phyloP scores from a whole-genome alignment of 64 coral and sea anemone species.

The Actinia equina region DNA sequence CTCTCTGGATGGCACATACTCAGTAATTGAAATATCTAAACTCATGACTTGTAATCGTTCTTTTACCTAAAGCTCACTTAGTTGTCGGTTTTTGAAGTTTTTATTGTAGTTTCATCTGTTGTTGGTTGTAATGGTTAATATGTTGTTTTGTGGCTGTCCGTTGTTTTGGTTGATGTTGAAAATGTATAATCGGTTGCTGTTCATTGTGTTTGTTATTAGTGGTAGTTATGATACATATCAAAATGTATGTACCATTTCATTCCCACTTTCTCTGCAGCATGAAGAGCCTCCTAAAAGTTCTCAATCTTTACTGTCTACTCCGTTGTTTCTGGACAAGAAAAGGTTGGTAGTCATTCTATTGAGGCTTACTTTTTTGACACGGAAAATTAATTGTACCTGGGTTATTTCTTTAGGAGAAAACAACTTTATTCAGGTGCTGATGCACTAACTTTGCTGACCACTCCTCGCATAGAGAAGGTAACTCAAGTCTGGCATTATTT shows the following conservation, averaged over 20 bases:
- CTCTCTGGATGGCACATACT: no score
- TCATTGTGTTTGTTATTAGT: no score
- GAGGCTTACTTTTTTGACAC: not conserved
- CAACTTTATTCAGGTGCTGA: slow-evolving; percentile 91
- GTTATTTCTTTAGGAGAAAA: slow-evolving; percentile 36
- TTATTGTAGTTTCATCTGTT: no score
- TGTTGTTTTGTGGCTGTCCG: no score
- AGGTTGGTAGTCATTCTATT: slow-evolving; percentile 28
- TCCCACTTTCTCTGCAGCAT: not conserved
- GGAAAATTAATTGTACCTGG: not conserved
- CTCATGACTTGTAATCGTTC: no score
- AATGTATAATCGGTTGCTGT: no score
- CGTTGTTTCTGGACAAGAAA: slow-evolving; percentile 85
- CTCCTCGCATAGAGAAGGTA: slow-evolving; percentile 81
- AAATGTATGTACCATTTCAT: not conserved
- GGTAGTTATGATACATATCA: not conserved
- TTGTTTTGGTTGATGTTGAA: no score
- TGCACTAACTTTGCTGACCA: slow-evolving; percentile 74
- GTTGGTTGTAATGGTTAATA: no score
- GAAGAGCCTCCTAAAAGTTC: slow-evolving; percentile 25
- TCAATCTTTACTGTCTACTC: slow-evolving; percentile 39
- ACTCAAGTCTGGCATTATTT: not conserved
- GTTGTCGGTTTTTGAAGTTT: no score
- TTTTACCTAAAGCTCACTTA: no score
- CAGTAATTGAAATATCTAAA: no score